A percentile compares a stretch with the other conserved stretches of the same genome.
Evolutionary conservation across 1,140 invertebrate genomes (phyloP).

Genomic region (Drosophila truncata): DNA sequence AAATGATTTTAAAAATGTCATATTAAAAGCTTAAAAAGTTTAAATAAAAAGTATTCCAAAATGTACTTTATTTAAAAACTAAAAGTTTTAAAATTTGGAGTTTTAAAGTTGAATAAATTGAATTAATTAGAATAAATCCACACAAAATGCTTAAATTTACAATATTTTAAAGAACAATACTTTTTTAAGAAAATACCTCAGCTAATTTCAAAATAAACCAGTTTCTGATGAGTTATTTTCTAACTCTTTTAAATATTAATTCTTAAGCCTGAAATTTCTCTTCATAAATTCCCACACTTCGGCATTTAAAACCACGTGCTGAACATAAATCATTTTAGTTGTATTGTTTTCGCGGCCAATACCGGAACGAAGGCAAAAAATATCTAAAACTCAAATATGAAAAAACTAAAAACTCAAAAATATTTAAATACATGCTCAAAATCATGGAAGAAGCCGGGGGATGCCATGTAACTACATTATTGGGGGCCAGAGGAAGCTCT

Average conservation of each 20-base stretch:
- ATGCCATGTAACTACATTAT: conserved; percentile 8
- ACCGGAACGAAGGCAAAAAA: conserved; percentile 4
- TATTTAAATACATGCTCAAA: conserved; percentile 14
- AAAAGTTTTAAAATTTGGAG: no score
- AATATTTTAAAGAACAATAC: neutral
- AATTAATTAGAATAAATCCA: neutral
- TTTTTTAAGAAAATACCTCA: neutral
- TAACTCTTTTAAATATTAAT: no score
- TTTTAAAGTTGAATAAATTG: no score
- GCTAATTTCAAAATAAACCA: neutral
- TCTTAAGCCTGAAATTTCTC: no score
- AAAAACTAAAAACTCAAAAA: conserved; percentile 22
- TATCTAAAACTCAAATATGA: neutral
- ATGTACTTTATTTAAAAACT: no score
- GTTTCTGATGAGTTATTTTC: neutral
- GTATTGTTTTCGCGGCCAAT: conserved; percentile 2
- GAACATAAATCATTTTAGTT: conserved; percentile 20
- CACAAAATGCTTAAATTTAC: neutral
- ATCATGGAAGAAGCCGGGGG: neutral
- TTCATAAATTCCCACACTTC: neutral
- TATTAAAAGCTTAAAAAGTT: no score
- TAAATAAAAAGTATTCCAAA: no score
- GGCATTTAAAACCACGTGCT: conserved; percentile 14
- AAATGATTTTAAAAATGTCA: no score
- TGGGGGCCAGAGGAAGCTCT: conserved; percentile 28